Base-by-base conservation (phyloP, 2,888 invertebrate species). In the Xestia sexstrigata region DNA sequence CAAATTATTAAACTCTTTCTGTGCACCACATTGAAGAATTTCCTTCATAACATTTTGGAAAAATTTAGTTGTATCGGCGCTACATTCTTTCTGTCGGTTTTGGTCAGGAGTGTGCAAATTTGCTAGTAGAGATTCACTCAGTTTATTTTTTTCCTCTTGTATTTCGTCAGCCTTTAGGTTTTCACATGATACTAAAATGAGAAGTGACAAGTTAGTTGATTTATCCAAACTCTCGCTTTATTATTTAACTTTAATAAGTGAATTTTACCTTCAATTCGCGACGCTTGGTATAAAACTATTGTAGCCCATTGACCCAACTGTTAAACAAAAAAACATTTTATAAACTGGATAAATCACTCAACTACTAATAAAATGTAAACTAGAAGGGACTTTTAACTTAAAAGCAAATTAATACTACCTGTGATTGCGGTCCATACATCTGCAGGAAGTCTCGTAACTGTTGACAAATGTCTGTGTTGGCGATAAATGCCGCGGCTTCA, bases 221-320 rank as follows among this genome's bases (percentile, higher is more conserved):
- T 65, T n/a, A 49, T n/a, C 7, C 42, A n/a, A 45, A 74, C 20
- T n/a, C 20, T 26, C 39, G 63, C 55, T 63, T 63, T 79, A 60
- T 6, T 66, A 69, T 47, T 35, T 11, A 20, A 42, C 15, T 52
- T 39, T n/a, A 26, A 35, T n/a, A 62, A 39, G 47, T 3, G 58
- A 80, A 83, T 83, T 81, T 87, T 85, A 88, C 79, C 72, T 89
- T 88, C 70, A 81, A 74, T 58, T 90, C 87, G 55, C 91, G 87
- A 74, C 11, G 79, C 84, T 80, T 91, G 89, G 74, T 93, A 93
- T 70, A 96, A 89, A 82, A 94, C 93, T 17, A 95, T 89, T 5
- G 90, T 92, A 20, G 94, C 91, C 95, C 95, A 96, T 86, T 95
- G 93, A 45, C 93, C 93, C 79, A 94, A 86, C 96, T 96, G 92